These are phyloP conservation scores for Montifringilla adamsi DNA, from an alignment of 2,113 vertebrate genomes.

Conservation along the genomic window DNA sequence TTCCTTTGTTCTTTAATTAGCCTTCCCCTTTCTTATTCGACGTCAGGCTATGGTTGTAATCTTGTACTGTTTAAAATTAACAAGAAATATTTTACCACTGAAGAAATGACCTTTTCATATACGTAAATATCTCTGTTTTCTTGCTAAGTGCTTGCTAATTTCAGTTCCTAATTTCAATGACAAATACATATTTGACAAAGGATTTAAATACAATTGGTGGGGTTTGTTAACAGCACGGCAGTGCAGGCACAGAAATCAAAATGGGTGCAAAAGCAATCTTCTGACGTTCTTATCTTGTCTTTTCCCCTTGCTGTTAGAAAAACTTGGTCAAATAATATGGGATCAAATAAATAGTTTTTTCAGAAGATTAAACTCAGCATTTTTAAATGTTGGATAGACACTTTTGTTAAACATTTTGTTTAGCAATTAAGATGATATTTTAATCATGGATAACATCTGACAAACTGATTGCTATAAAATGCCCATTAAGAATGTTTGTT, in stretches of 20 bases:
- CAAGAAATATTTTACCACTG: background rate
- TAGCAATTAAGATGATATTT: background rate
- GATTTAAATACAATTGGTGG: background rate
- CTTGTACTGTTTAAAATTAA: background rate
- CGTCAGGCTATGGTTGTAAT: background rate
- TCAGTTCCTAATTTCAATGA: slow-evolving; percentile 30
- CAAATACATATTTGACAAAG: background rate
- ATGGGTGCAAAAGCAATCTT: background rate
- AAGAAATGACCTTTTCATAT: slow-evolving; percentile 6
- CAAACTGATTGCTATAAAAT: background rate
- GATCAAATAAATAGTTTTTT: background rate
- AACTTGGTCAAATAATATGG: background rate
- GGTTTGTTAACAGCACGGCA: background rate
- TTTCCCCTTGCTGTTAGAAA: background rate
- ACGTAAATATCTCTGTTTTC: background rate
- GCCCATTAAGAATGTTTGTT: background rate
- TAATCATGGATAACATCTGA: accelerated
- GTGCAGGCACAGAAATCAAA: background rate
- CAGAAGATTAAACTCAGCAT: background rate
- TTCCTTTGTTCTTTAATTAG: background rate
- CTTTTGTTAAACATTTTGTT: background rate
- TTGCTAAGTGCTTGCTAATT: background rate
- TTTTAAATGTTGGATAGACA: background rate
- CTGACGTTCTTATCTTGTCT: background rate
- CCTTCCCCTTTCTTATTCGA: background rate